These are phyloP conservation scores for Lethocerus indicus DNA, from an alignment of 1,140 invertebrate species.

Conservation along the genomic window DNA sequence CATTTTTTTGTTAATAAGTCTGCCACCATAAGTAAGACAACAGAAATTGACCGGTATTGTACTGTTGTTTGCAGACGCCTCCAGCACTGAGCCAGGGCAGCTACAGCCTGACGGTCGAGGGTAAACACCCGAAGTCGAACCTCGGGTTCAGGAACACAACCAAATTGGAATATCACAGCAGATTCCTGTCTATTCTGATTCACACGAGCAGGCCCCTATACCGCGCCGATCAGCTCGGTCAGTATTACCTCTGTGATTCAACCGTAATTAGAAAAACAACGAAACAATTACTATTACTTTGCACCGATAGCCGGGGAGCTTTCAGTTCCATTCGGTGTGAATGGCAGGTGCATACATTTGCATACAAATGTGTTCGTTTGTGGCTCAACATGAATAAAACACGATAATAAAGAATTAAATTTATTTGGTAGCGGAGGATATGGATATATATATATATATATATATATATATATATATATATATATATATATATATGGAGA, in stretches of 20 bases:
- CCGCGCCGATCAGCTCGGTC: constrained; percentile 15
- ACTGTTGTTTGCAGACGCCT: constrained; percentile 13
- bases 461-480: no score
- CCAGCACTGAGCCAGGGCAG: constrained; percentile 5
- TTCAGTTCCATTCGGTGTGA: background rate
- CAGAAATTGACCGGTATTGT: background rate
- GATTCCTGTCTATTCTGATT: constrained; percentile 14
- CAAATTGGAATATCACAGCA: constrained; percentile 7
- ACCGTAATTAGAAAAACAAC: background rate
- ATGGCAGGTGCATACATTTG: background rate
- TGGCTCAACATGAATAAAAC: background rate
- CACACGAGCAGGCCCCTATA: constrained; percentile 18
- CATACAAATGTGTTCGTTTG: background rate
- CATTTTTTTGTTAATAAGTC: background rate
- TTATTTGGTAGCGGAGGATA: no score
- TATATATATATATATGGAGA: no score
- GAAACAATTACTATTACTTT: background rate
- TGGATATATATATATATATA: no score
- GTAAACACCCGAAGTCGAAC: background rate
- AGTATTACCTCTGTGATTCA: constrained; percentile 1
- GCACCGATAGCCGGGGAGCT: background rate
- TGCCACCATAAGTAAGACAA: background rate
- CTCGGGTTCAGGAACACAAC: constrained; percentile 10
- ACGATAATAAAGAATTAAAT: background rate
- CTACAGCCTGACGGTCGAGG: constrained; percentile 13